Conservation (phyloP, 2,888 invertebrate species). For the Heteropelma amictum region DNA sequence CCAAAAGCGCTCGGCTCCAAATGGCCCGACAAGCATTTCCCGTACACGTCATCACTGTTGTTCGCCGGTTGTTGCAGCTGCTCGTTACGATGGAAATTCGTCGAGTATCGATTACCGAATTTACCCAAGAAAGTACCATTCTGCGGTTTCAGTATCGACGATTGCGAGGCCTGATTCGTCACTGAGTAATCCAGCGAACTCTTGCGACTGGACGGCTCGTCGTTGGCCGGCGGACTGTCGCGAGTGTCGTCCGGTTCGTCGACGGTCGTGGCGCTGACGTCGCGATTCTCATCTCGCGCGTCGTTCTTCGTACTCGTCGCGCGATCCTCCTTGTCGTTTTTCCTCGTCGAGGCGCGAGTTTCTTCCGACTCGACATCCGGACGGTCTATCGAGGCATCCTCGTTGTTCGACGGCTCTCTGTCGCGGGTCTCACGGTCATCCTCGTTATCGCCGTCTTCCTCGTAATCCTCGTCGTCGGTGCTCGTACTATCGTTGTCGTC, state of each 20-base stretch:
- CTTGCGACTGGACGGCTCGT: conserved; percentile 1
- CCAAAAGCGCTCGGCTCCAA: conserved; percentile 36
- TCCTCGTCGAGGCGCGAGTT: neutral
- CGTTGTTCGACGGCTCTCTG: neutral
- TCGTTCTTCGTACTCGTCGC: no score
- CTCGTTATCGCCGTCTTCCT: conserved; percentile 58
- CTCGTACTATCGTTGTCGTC: conserved; percentile 36
- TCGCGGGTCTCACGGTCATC: no score
- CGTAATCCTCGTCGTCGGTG: conserved; percentile 38
- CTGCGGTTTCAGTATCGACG: conserved; percentile 42
- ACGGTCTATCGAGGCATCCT: neutral
- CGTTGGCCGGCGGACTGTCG: neutral
- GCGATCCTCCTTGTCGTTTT: neutral
- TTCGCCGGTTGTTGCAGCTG: neutral
- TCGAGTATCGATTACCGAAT: neutral
- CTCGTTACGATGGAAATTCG: conserved; percentile 12
- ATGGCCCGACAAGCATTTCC: conserved; percentile 34
- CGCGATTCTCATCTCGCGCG: neutral
- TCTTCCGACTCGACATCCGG: neutral
- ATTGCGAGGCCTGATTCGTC: conserved; percentile 17
- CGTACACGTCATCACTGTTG: conserved; percentile 15
- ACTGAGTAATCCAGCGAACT: conserved; percentile 34
- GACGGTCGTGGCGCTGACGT: neutral
- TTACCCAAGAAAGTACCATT: conserved; percentile 8
- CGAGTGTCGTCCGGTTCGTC: neutral